phyloP scores from a whole-genome alignment of 2,888 invertebrate species.

The Rhaphigaster nebulosa region DNA sequence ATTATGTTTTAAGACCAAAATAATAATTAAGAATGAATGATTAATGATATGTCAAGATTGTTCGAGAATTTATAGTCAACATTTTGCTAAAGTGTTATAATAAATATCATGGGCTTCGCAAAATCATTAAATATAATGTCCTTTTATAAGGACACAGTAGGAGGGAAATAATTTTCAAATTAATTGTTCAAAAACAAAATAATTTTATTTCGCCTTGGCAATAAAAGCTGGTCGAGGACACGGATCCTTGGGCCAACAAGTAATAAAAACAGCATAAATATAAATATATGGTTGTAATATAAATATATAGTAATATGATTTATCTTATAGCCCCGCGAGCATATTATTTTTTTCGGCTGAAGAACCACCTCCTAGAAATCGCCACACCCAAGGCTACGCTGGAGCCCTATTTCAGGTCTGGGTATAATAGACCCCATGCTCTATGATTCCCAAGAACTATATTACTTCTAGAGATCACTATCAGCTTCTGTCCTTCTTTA shows the following conservation, averaged over 20 bases:
- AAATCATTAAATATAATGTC: not conserved
- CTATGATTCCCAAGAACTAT: not conserved
- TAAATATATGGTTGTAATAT: not conserved
- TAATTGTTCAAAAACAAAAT: not conserved
- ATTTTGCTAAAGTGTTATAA: not conserved
- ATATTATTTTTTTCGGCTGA: not conserved
- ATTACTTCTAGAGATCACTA: not conserved
- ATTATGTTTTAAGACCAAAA: no score
- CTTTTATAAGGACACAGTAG: not conserved
- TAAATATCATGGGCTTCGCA: not conserved
- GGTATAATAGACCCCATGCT: not conserved
- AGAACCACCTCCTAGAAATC: not conserved
- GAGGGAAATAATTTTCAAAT: not conserved
- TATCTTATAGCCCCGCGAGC: not conserved
- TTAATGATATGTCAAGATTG: no score
- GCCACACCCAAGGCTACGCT: not conserved
- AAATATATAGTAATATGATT: slow-evolving; percentile 1
- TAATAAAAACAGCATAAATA: not conserved
- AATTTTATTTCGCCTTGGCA: slow-evolving; percentile 3
- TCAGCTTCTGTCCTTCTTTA: not conserved
- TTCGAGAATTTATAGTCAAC: not conserved
- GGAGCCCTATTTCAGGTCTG: not conserved
- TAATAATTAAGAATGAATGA: no score
- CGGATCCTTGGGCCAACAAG: not conserved
- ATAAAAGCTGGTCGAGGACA: not conserved